Evolutionary conservation across 1,140 invertebrate species (phyloP).

Genomic region (Adoxophyes honmai): DNA sequence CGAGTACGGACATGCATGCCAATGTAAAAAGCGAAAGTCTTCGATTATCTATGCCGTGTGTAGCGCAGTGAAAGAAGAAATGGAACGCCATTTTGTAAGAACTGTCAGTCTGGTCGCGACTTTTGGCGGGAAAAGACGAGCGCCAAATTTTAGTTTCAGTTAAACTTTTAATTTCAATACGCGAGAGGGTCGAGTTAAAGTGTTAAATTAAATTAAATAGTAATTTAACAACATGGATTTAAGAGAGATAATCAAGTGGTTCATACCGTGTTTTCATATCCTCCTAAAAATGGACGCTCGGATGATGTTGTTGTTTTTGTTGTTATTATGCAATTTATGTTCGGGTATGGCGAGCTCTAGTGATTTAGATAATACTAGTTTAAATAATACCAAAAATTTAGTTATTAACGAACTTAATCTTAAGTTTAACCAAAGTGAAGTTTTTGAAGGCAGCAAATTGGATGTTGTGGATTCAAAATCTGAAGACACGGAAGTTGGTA

Average conservation of each 20-base stretch:
- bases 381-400: slow-evolving; percentile 31
- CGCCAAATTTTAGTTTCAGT: slow-evolving; percentile 13
- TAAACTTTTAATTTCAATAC: slow-evolving; percentile 8
- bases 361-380: slow-evolving; percentile 24
- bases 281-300: slow-evolving; percentile 48
- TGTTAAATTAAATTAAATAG: not conserved
- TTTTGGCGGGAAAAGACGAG: slow-evolving; percentile 46
- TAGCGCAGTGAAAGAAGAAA: slow-evolving; percentile 60
- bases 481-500: slow-evolving; percentile 16
- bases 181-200: slow-evolving; percentile 19
- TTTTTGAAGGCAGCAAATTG: not conserved
- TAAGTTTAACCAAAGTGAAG: slow-evolving; percentile 23
- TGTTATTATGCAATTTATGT: slow-evolving; percentile 58
- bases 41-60: slow-evolving; percentile 17
- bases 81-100: slow-evolving; percentile 31
- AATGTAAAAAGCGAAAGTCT: slow-evolving; percentile 45
- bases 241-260: slow-evolving; percentile 71
- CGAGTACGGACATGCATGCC: slow-evolving; percentile 34
- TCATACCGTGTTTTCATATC: slow-evolving; percentile 65
- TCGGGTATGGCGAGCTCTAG: slow-evolving; percentile 39
- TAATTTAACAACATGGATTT: slow-evolving; percentile 50
- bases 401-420: slow-evolving; percentile 27
- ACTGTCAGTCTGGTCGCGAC: slow-evolving; percentile 38
- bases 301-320: slow-evolving; percentile 46
- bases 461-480: not conserved